Evolutionary conservation across 2,888 invertebrate genomes (phyloP).

Genomic region (Cerceris rybyensis): DNA sequence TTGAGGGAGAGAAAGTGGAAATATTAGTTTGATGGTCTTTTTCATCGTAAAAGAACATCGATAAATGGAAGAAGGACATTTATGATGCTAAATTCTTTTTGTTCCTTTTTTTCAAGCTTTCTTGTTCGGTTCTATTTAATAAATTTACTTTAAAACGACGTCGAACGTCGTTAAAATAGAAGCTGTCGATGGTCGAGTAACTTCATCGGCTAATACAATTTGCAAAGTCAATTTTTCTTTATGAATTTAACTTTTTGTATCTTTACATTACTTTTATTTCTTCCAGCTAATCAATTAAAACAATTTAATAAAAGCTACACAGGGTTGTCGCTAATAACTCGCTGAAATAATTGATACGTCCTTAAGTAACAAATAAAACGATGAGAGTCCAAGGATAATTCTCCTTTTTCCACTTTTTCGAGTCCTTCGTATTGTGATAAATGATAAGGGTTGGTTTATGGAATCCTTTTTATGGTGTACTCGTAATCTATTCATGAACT

Average conservation of each 20-base stretch:
- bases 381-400: not conserved
- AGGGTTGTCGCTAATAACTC: too few species aligned
- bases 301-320: too few species aligned
- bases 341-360: too few species aligned
- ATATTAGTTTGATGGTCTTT: not conserved
- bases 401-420: not conserved
- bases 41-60: not conserved
- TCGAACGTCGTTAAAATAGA: not conserved
- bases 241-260: too few species aligned
- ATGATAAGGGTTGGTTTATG: not conserved
- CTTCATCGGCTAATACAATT: conserved; percentile 17
- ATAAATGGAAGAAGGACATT: not conserved
- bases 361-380: not conserved
- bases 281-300: too few species aligned
- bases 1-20: not conserved
- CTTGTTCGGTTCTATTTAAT: not conserved
- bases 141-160: conserved; percentile 19
- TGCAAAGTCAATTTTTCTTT: conserved; percentile 23
- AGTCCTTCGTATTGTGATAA: conserved; percentile 5
- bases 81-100: too few species aligned
- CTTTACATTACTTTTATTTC: too few species aligned
- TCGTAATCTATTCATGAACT: not conserved
- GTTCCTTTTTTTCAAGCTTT: conserved; percentile 14
- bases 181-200: not conserved
- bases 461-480: not conserved